Base-by-base conservation (phyloP, 30 jellyfish, hydroid and myxozoan species). In the Hydractinia symbiolongicarpus region DNA sequence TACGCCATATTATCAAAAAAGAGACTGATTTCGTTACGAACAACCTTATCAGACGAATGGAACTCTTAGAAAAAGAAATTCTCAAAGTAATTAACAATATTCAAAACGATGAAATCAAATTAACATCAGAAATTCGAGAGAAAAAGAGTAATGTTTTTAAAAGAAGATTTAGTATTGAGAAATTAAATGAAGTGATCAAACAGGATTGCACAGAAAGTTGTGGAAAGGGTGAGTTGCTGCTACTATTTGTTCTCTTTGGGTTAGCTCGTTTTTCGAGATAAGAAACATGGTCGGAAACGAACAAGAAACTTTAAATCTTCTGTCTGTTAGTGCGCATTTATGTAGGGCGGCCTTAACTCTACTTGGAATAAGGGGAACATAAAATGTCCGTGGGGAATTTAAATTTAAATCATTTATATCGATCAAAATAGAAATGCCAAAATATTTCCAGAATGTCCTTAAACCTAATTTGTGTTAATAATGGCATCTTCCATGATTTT, bases 111-210 rank as follows among this genome's bases (percentile, higher is more conserved):
- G 51, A 68, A 55, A 44, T 49, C 49, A 50, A 53, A 49, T 53
- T 74, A 54, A n/a, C 20, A 74, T 50, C 61, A 6, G 51, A 58
- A 4, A 50, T 50, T 74, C 51, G 40, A 6, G 61, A 74, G 4
- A 30, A 58, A 50, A 74, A 68, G 30, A 74, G 66, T 58, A 74
- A 16, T 74, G 20, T 74, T 17, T 74, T 74, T 49, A 21, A 74
- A 58, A 74, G 61, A 7, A 55, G 61, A 50, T 49, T 50, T 17
- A 55, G 10, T 74, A 74, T 74, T 4, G 83, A 74, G 20, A 53
- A 74, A 74, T 19, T 67, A 55, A 74, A 74, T 50, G 83, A 74
- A 74, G 61, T 58, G 51, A 74, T 74, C 61, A 74, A 74, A 74
- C 9, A 55, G 30, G 83, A 74, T 74, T 74, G 83, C 5, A 58